Evolutionary conservation across 2,888 invertebrate species (phyloP).

Genomic region (Scrobipalpa costella): DNA sequence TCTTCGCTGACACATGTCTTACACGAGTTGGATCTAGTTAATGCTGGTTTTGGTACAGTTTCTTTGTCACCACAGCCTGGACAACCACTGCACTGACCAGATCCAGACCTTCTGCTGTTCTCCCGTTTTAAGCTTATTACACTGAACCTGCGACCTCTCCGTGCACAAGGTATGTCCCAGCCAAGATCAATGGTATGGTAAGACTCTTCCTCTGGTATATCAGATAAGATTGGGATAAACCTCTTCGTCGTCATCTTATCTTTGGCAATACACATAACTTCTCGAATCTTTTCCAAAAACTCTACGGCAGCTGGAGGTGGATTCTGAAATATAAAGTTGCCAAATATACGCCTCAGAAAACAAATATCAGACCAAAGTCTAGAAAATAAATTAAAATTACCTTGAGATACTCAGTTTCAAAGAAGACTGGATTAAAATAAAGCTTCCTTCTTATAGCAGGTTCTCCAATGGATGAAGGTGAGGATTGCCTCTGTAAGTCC

Average conservation of each 20-base stretch:
- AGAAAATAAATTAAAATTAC: conserved; percentile 73
- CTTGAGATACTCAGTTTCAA: conserved; percentile 91
- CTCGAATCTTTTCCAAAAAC: conserved; percentile 92
- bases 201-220: conserved; percentile 90
- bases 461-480: conserved; percentile 63
- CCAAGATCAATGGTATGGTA: conserved; percentile 73
- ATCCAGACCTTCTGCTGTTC: conserved; percentile 79
- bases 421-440: conserved; percentile 95
- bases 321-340: conserved; percentile 75
- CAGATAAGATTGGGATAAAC: conserved; percentile 88
- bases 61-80: conserved; percentile 82
- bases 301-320: conserved; percentile 95
- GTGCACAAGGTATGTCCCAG: conserved; percentile 73
- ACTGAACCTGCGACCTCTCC: conserved; percentile 78
- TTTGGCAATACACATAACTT: conserved; percentile 93
- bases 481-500: conserved; percentile 44
- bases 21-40: conserved; percentile 76
- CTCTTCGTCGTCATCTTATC: conserved; percentile 92
- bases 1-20: conserved; percentile 82
- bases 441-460: conserved; percentile 85
- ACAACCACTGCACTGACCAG: conserved; percentile 85
- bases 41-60: conserved; percentile 52
- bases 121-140: conserved; percentile 82
- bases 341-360: too few relatives aligned
- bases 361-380: too few relatives aligned